phyloP scores from a whole-genome alignment of 92 coral and sea anemone genomes.

The Bergia sp. region DNA sequence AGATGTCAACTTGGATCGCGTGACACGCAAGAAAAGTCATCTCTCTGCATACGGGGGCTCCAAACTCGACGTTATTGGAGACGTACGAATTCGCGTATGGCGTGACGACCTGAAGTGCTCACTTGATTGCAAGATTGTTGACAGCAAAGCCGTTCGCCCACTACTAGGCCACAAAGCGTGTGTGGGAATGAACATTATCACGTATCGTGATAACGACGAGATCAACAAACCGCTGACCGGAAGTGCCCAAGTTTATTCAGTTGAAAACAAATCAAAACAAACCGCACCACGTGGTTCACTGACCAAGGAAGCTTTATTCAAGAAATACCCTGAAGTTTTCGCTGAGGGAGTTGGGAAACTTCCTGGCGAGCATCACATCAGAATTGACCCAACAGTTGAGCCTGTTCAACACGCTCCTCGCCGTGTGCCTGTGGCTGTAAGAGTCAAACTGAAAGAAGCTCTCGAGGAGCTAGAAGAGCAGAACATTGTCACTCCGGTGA shows the following conservation, averaged over 20 bases:
- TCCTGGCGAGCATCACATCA: too few relatives aligned
- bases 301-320: conserved; percentile 32
- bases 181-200: conserved; percentile 69
- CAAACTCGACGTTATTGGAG: conserved; percentile 56
- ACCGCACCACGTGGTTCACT: not conserved
- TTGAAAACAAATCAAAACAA: not conserved
- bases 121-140: conserved; percentile 61
- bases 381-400: conserved; percentile 16
- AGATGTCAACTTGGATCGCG: conserved; percentile 40
- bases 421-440: too few relatives aligned
- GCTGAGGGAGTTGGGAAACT: conserved; percentile 51
- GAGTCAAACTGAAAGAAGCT: too few relatives aligned
- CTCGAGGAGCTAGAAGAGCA: too few relatives aligned
- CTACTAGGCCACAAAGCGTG: conserved; percentile 74
- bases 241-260: conserved; percentile 43
- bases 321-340: conserved; percentile 55
- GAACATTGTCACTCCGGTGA: too few relatives aligned
- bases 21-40: conserved; percentile 48
- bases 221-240: conserved; percentile 52
- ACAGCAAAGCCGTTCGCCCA: conserved; percentile 62
- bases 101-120: conserved; percentile 43
- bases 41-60: conserved; percentile 67
- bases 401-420: conserved; percentile 37
- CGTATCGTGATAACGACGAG: conserved; percentile 62
- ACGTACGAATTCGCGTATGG: conserved; percentile 47